Conservation (phyloP, 2,888 invertebrate genomes). For the Cataglyphis rosenhaueri region DNA sequence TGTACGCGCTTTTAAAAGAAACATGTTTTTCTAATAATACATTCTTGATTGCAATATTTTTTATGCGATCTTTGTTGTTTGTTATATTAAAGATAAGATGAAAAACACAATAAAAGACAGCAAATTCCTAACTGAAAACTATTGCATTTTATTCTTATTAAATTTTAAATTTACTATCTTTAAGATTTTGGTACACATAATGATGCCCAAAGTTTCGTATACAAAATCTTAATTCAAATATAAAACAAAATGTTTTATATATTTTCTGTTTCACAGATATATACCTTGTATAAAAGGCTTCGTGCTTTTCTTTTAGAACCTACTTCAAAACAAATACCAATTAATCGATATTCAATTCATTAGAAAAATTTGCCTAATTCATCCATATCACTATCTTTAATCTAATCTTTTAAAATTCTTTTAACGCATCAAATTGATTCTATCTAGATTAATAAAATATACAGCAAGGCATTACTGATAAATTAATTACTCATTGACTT, state of each 20-base stretch:
- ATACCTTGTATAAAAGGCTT: background rate
- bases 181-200: background rate
- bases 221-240: background rate
- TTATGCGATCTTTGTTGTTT: conserved; percentile 70
- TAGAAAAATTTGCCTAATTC: background rate
- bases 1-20: background rate
- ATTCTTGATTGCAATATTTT: conserved; percentile 68
- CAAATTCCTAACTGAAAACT: background rate
- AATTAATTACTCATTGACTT: background rate
- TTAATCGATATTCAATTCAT: background rate
- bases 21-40: conserved; percentile 67
- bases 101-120: conserved; percentile 63
- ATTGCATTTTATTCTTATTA: background rate
- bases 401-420: no score
- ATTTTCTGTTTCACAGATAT: background rate
- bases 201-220: background rate
- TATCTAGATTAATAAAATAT: background rate
- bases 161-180: background rate
- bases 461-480: background rate
- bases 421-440: background rate
- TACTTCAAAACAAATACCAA: background rate
- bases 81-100: conserved; percentile 67
- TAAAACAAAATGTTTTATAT: background rate
- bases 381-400: background rate
- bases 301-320: background rate